Percentiles rank a stretch among this genome's conserved stretches.
These are phyloP conservation scores for Catocala fraxini DNA, from an alignment of 2,888 invertebrate genomes.

Conservation along the genomic window DNA sequence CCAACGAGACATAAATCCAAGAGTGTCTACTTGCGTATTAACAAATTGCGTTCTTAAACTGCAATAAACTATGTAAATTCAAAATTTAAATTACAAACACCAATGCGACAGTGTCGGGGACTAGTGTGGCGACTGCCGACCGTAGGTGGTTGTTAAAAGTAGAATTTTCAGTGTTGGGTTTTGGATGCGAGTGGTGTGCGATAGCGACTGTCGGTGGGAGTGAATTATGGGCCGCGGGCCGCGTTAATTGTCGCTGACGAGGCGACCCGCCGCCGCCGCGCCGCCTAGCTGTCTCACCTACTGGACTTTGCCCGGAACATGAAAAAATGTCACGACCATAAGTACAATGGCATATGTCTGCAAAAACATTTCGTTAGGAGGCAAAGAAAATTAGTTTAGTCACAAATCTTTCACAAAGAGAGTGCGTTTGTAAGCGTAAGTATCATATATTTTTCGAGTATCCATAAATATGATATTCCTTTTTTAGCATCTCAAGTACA, in stretches of 20 bases:
- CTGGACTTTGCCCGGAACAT: slow-evolving; percentile 41
- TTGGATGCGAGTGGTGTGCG: slow-evolving; percentile 57
- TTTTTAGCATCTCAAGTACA: slow-evolving; percentile 18
- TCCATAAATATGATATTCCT: slow-evolving; percentile 11
- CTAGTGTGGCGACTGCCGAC: slow-evolving; percentile 44
- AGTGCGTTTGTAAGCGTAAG: neutral
- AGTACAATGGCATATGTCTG: neutral
- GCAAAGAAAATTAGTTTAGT: neutral
- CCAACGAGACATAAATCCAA: slow-evolving; percentile 63
- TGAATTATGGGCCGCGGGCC: slow-evolving; percentile 70
- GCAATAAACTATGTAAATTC: slow-evolving; percentile 81
- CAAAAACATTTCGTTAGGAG: neutral
- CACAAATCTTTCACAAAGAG: slow-evolving; percentile 13
- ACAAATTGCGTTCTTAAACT: slow-evolving; percentile 80
- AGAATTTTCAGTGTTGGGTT: slow-evolving; percentile 62
- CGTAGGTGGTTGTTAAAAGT: slow-evolving; percentile 67
- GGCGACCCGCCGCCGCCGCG: slow-evolving; percentile 34
- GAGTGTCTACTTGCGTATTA: slow-evolving; percentile 66
- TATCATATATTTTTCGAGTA: slow-evolving; percentile 2
- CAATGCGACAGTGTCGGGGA: slow-evolving; percentile 56
- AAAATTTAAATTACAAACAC: slow-evolving; percentile 80
- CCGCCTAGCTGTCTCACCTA: slow-evolving; percentile 33
- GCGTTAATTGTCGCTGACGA: slow-evolving; percentile 76
- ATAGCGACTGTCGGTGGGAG: slow-evolving; percentile 65
- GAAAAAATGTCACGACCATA: slow-evolving; percentile 15